Conservation (phyloP, 2,113 vertebrate species). For the Crotalus horridus region DNA sequence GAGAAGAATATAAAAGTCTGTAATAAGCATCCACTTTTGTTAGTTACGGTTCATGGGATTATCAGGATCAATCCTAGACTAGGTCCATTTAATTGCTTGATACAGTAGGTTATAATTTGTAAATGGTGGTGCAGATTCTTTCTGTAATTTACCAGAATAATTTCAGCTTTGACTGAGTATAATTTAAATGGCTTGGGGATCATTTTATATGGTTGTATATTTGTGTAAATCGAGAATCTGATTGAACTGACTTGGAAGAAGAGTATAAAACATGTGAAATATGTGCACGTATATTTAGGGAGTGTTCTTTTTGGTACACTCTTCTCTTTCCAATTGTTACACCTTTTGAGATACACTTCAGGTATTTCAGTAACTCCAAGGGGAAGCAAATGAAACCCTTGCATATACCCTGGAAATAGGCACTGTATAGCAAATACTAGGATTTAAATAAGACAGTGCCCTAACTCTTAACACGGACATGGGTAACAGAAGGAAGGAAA, state of each 20-base stretch:
- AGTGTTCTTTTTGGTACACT: not conserved
- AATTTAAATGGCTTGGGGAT: not conserved
- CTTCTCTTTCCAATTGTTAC: not conserved
- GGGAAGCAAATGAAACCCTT: not conserved
- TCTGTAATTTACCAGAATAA: constrained; percentile 13
- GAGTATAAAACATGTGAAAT: not conserved
- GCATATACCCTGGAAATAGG: not conserved
- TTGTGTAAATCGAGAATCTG: not conserved
- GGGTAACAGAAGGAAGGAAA: not conserved
- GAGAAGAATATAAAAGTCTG: not conserved
- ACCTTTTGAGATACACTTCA: not conserved
- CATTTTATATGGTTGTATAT: not conserved
- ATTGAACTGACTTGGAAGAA: not conserved
- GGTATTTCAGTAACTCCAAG: not conserved
- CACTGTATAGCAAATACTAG: not conserved
- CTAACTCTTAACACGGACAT: not conserved
- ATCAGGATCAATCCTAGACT: not conserved
- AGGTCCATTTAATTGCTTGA: not conserved
- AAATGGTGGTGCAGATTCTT: not conserved
- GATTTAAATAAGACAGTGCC: not conserved
- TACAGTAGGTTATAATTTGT: not conserved
- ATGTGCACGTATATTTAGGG: not conserved
- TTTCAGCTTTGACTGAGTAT: not conserved
- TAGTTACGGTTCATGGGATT: not conserved
- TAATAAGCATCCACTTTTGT: not conserved